Conservation (phyloP, 2,888 invertebrate species). For the Drosophila prolongata region DNA sequence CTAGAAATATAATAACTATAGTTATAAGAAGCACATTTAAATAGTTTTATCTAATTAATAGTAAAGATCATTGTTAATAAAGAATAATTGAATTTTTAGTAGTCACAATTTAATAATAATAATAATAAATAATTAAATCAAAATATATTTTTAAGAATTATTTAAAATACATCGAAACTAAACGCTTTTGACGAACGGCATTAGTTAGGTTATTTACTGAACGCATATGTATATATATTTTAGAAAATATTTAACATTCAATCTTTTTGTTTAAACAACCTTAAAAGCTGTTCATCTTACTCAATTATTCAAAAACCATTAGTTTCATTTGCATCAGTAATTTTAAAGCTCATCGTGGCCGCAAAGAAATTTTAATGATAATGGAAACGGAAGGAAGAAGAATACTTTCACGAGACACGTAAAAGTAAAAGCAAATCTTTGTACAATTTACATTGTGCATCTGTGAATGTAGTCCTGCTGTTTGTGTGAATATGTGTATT, state of each 20-base stretch:
- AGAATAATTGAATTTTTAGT: too few species aligned
- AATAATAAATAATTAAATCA: too few species aligned
- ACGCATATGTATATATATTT: too few species aligned
- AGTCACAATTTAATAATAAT: accelerated
- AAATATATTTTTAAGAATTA: too few species aligned
- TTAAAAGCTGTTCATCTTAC: not conserved
- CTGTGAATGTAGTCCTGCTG: conserved; percentile 27
- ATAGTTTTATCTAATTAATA: not conserved
- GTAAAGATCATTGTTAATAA: not conserved
- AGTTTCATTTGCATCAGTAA: conserved; percentile 26
- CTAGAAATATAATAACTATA: too few species aligned
- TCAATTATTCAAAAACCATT: conserved; percentile 9
- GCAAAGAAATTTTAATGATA: conserved; percentile 25
- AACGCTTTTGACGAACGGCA: too few species aligned
- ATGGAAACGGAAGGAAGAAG: conserved; percentile 1
- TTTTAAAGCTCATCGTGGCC: conserved; percentile 11
- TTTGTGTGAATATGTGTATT: conserved; percentile 32
- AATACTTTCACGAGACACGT: conserved; percentile 28
- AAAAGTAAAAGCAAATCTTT: conserved; percentile 56
- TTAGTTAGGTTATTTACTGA: too few species aligned
- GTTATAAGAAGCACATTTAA: too few species aligned
- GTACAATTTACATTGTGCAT: conserved; percentile 59
- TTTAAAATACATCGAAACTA: too few species aligned
- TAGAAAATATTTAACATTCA: not conserved
- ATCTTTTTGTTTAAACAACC: not conserved